Base-by-base conservation (phyloP, 2,888 invertebrate species). In the Uropetala carovei region DNA sequence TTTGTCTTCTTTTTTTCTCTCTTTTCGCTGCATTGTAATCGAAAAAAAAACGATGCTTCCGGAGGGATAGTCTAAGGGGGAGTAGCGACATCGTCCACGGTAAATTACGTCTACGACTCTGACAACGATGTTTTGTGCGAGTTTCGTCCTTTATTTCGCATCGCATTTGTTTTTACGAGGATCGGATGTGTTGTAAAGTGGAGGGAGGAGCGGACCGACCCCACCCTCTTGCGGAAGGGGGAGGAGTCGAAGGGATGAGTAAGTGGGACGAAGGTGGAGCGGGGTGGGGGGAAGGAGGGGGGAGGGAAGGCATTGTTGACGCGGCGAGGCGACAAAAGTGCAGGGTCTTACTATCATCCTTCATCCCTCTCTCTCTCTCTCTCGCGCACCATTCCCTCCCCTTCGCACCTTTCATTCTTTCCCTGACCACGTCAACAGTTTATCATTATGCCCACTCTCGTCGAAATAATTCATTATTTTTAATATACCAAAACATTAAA, bases 91-190 rank as follows among this genome's bases (percentile, higher is more conserved):
- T 27, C 75, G 27, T 27, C 75, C 75, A 75, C 27, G 22, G 75
- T 75, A 75, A 7, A 75, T 75, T 27, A 68, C 68, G 68, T 68
- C 43, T 43, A 68, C 68, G 68, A 18, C 27, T 27, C 75, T 75
- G 27, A 75, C 75, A 75, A 75, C 27, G 75, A 13, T 13, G 14
- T 16, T 60, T 60, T 60, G 27, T 18, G 22, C 75, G 75, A 27
- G 22, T 18, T 75, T 75, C n/a, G 7, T 75, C 75, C 75, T 75
- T 75, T 75, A 75, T 75, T 75, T 75, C 75, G 75, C 75, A 10
- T 75, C 27, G 75, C 75, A 75, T 75, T 75, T 75, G 75, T 75
- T 75, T 75, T 75, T 75, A 27, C 75, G 75, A 75, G 68, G 75
- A 27, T 27, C 75, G 75, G 27, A 22, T 75, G 22, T 27, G 27